Base-by-base conservation (phyloP, 1,140 invertebrate genomes). In the Tetramorium alpestre region DNA sequence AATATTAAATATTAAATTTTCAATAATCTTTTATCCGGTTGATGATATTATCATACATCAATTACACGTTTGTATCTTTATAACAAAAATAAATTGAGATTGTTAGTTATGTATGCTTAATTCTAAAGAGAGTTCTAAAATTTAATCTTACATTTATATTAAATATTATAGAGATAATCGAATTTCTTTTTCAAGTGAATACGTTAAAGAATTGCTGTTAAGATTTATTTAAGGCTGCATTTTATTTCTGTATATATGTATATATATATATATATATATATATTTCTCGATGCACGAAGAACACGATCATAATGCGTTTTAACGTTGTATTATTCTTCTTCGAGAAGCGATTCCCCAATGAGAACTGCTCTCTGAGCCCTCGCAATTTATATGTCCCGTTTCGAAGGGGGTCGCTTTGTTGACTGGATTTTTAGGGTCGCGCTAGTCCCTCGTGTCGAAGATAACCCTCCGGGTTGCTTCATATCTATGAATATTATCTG, bases 401-500 rank as follows among this genome's bases (percentile, higher is more conserved):
- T 80, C n/a, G 51, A 89, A n/a, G 58, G 11, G 7, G 41, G 60
- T 75, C 54, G 69, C 80, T 84, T 84, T 84, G 80, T 75, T 75
- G 69, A 84, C n/a, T 56, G 80, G 69, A 92, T 89, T 92, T 92
- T 88, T 89, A 92, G 88, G 76, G 87, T 88, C 89, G 86, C 81
- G 85, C 75, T 91, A 86, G 88, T 89, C 82, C 65, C 73, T 90
- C 91, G 87, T 90, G 90, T 87, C 80, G 90, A 87, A 92, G 92
- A 93, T 93, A 93, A 90, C 89, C 92, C 87, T 69, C 49, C 67
- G 70, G 89, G 87, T 90, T 91, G 90, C 77, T 85, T 85, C 49
- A 84, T 92, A 93, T 92, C 93, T 92, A 75, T 78, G 90, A 92
- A 90, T 91, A 93, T 92, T 92, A 93, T 93, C 92, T 93, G 84